Percentiles rank a stretch among this genome's conserved stretches.
These are phyloP conservation scores for Latheticus oryzae DNA, from an alignment of 2,888 invertebrate genomes.

Conservation along the genomic window DNA sequence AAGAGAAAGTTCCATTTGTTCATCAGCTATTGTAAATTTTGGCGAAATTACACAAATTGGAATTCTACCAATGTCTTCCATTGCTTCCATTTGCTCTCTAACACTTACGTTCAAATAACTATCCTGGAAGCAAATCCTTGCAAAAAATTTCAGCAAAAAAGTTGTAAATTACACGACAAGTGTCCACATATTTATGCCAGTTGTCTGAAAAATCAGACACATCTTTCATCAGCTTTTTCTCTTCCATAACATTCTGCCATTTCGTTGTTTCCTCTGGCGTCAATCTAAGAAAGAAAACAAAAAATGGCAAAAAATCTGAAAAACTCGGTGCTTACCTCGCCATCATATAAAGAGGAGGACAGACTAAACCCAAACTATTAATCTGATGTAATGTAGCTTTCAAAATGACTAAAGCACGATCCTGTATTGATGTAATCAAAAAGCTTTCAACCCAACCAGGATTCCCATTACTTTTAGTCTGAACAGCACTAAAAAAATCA, in stretches of 20 bases:
- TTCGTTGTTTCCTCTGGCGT: conserved; percentile 8
- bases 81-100: conserved; percentile 45
- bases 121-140: conserved; percentile 44
- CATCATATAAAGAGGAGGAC: conserved; percentile 61
- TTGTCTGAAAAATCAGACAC: conserved; percentile 29
- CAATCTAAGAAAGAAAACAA: conserved; percentile 8
- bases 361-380: conserved; percentile 58
- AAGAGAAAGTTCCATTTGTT: conserved; percentile 69
- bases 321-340: conserved; percentile 49
- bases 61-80: conserved; percentile 52
- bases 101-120: conserved; percentile 51
- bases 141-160: background rate
- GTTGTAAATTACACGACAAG: conserved; percentile 61
- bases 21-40: conserved; percentile 67
- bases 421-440: conserved; percentile 71
- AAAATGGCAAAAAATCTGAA: background rate
- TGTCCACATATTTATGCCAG: conserved; percentile 67
- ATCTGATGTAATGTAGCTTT: conserved; percentile 60
- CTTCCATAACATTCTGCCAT: conserved; percentile 36
- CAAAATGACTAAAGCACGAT: conserved; percentile 66
- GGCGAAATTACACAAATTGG: conserved; percentile 67
- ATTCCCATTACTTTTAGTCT: conserved; percentile 72
- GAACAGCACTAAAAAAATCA: conserved; percentile 65
- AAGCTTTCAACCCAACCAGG: conserved; percentile 78
- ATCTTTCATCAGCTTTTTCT: conserved; percentile 38